Conservation (phyloP, 2,797 vertebrate genomes). For the Acomys russatus region DNA sequence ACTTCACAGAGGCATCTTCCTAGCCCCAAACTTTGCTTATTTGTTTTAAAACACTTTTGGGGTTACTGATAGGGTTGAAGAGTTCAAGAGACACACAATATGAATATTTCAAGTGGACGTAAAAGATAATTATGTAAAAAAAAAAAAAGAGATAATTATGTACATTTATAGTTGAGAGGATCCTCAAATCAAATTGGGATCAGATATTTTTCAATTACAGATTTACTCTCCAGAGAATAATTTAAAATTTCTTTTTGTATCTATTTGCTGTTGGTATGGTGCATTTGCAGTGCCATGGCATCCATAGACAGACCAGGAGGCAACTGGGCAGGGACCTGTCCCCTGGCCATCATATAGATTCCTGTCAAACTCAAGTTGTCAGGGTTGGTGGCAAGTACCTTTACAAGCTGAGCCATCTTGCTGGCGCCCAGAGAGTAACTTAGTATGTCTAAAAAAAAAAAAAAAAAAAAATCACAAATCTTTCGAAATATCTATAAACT, state of each 20-base stretch:
- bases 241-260: not conserved
- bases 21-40: not conserved
- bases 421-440: not conserved
- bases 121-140: conserved; percentile 30
- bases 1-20: not conserved
- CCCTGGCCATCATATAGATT: not conserved
- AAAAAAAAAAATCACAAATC: not conserved
- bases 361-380: not conserved
- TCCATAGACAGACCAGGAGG: not conserved
- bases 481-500: not conserved
- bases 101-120: conserved; percentile 38
- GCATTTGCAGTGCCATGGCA: not conserved
- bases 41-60: not conserved
- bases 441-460: not conserved
- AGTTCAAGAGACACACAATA: not conserved
- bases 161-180: conserved; percentile 22
- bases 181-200: conserved; percentile 17
- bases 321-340: not conserved
- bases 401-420: not conserved
- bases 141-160: conserved; percentile 27
- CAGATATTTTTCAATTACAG: conserved; percentile 47
- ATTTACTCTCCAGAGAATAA: conserved; percentile 1
- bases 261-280: not conserved
- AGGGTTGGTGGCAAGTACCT: not conserved
- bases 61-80: conserved; percentile 53